Evolutionary conservation across 2,797 vertebrate species (phyloP), one percentile per base, ranked within the genome.

Genomic region (Crypturellus tataupa): DNA sequence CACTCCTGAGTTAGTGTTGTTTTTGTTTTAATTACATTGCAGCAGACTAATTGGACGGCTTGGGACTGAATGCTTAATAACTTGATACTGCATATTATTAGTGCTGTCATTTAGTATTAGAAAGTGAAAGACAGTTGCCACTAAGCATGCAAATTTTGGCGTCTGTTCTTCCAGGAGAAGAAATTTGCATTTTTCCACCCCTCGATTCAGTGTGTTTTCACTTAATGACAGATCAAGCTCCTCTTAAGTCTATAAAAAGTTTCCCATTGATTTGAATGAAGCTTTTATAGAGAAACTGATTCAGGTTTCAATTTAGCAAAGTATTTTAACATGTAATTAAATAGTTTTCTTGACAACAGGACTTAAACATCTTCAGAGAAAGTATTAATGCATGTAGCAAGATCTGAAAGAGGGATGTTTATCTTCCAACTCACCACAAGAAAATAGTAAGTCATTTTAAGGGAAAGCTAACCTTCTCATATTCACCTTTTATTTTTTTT

Each of bases 11-110:
- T 90, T 97, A 90, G 68, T 93, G 93, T 92, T 93, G 89, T 25
- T 94, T 96, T 96, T 96, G 88, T 95, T 96, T 94, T 96, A 97
- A 96, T 96, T 97, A 94, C 83, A 87, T 86, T 6, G 63, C 91
- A 92, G 71, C 56, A 81, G 71, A 70, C 91, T 95, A 97, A 96
- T 95, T 93, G 95, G 83, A 87, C 94, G 86, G 80, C 87, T 96
- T 5, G 85, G 94, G 96, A 95, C 85, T 95, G 75, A 95, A 85
- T 81, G 73, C 90, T 93, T 93, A 96, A 96, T 94, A 97, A 92
- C 87, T 95, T 94, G 85, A 89, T 93, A 88, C 85, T 94, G 91
- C 63, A 77, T 91, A 67, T 94, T 96, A 95, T 95, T 96, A 87
- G 65, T 79, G 85, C 89, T 96, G 88, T 91, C 84, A 90, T 92